Base-by-base conservation (phyloP, 1,140 invertebrate genomes). In the Pseudomyrmex pallidus region DNA sequence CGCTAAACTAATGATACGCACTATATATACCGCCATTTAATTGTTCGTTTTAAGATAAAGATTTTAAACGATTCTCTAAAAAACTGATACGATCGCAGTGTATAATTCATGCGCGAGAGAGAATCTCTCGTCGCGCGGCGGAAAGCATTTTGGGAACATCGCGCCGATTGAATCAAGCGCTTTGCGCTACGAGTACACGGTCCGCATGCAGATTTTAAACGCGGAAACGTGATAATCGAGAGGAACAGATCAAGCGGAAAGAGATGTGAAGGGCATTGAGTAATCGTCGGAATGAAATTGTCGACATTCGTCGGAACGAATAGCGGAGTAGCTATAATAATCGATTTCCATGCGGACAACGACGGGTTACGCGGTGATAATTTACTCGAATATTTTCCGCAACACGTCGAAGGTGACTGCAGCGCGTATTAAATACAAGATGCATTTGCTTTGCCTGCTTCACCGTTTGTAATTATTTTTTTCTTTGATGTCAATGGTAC, bases 281-380 rank as follows among this genome's bases (percentile, higher is more conserved):
- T 48, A 78, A 84, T 52, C 64, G 68, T 12, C 72, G 66, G 82
- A 85, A 88, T 88, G 78, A 89, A 83, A 87, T 88, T 85, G 87
- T 78, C 62, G 83, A 50, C 73, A 73, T 83, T 85, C 78, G 86
- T 35, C 86, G 86, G 15, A 25, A 66, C 73, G 83, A 0, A 1
- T n/a, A 72, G 59, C 82, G 83, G 35, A 80, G 17, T 73, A 67
- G 85, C 83, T 87, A 85, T 88, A 85, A 88, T 83, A 87, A 85
- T 88, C 83, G 86, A 84, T 85, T 76, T 83, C 59, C 57, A n/a
- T 59, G 74, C 48, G 48, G 72, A 22, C 54, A 44, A 56, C 35
- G 35, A 5, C 25, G 44, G 17, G 2, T 25, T 4, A 8, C 20
- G 25, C 44, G 56, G 54, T 54, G 77, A 44, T 64, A 48, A 87